Base-by-base conservation (phyloP, 2,113 vertebrate species). In the Ibidorhyncha struthersii region DNA sequence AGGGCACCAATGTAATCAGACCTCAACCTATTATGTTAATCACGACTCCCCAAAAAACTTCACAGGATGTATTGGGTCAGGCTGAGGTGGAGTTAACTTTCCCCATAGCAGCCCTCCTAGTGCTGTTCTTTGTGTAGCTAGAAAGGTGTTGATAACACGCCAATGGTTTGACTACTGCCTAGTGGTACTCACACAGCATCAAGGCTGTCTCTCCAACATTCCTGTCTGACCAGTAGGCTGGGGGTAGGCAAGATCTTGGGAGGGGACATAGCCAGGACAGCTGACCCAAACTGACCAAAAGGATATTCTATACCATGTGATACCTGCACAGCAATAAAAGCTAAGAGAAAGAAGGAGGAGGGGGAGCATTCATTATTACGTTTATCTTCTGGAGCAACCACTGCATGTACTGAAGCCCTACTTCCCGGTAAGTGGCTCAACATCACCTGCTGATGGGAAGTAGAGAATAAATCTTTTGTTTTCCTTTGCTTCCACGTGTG, bases 381-480 rank as follows among this genome's bases (percentile, higher is more conserved):
- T 61, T 84, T 85, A 32, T 47, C 19, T 72, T 56, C 19, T 2
- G 4, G 36, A 61, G 27, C 6, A 92, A 79, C 8, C 0, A 1
- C 30, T 53, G 25, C 1, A 0, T 0, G 1, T 50, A 34, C 10
- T 6, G 49, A 89, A 90, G 12, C 19, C 10, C 7, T 16, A 0
- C 14, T 74, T 53, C 13, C 8, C 14, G 3, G 15, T 6, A 61
- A 36, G n/a, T 36, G 40, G 9, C 27, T 4, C 2, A 8, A 14
- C n/a, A 86, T 70, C 0, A 0, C 45, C 13, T 83, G 22, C 15
- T 79, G 21, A 65, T 50, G 14, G 30, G 27, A 79, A 55, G 6
- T 4, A 74, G 53, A 69, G 23, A 12, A 59, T 49, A 49, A 69
- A 78, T 29, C 0, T 10, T 71, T 21, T 36, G 58, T 36, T 94